Conservation (phyloP, 2,888 invertebrate genomes). For the Folsomia candida region DNA sequence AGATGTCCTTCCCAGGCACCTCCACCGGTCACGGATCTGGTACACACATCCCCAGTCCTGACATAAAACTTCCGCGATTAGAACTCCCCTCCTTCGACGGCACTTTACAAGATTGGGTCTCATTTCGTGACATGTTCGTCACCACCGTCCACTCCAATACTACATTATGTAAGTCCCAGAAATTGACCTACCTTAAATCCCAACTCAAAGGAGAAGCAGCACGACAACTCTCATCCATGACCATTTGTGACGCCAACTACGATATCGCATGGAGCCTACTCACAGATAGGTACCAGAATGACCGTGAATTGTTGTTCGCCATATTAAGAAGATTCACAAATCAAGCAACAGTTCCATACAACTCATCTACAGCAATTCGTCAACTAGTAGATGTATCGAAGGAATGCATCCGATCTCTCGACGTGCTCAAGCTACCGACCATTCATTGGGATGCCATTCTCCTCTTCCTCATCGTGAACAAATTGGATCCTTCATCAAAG, state of each 20-base stretch:
- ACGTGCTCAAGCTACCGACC: neutral
- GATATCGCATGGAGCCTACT: constrained; percentile 28
- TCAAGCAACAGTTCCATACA: constrained; percentile 1
- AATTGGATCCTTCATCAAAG: constrained; percentile 19
- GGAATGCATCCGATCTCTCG: constrained; percentile 21
- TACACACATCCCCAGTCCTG: neutral
- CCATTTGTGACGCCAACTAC: constrained; percentile 31
- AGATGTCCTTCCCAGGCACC: neutral
- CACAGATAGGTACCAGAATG: constrained; percentile 24
- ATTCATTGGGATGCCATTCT: constrained; percentile 17
- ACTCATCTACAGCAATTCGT: constrained; percentile 14
- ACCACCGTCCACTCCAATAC: constrained; percentile 21
- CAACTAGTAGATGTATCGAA: constrained; percentile 24
- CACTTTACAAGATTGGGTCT: too few species aligned
- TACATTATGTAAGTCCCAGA: constrained; percentile 17
- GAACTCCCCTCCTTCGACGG: too few species aligned
- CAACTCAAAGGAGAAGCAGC: constrained; percentile 31
- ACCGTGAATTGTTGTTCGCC: constrained; percentile 24
- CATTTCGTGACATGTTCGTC: too few species aligned
- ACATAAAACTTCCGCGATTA: constrained; percentile 17
- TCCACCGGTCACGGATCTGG: neutral
- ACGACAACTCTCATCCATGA: constrained; percentile 6
- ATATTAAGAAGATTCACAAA: constrained; percentile 14
- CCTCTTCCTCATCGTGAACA: constrained; percentile 9
- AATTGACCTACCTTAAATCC: constrained; percentile 26